Evolutionary conservation across 2,113 vertebrate species (phyloP), one percentile per base, ranked within the genome.

Genomic region (Cyprinodon variegatus): DNA sequence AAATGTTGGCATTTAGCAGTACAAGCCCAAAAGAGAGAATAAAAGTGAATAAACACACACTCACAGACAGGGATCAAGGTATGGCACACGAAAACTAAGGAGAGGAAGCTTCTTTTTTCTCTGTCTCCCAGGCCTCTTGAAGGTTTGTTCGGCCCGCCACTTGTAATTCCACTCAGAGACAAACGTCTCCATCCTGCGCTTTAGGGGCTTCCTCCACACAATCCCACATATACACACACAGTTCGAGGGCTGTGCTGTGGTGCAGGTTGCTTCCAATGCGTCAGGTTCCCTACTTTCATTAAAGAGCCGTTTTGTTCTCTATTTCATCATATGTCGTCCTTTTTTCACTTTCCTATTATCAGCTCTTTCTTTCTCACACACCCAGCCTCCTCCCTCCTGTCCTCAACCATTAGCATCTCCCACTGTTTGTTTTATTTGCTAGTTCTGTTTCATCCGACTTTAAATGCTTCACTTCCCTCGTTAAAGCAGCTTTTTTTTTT

Each of bases 151-250:
- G 45, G 78, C 70, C 85, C 79, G 75, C 90, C 92, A 91, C 92
- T 92, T 91, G 90, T 89, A 88, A 93, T 93, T 93, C 89, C 88
- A 90, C 91, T 93, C 90, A 90, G 89, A 92, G 89, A 90, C 85
- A 86, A 93, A 87, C 83, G 83, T 87, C 85, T 88, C 87, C 83
- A 77, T 91, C 77, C 89, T 89, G 77, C 50, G 46, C 81, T 81
- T 70, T 83, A 80, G 76, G 81, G 80, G 82, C 82, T 88, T 90
- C 84, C 77, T 68, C 81, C 76, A 70, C 72, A 73, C 71, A 71
- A 64, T 2, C 50, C 50, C 7, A 20, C 50, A 66, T 67, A 59
- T 38, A 43, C 53, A 65, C 69, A 68, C 46, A 57, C 57, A 22
- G 67, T 20, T 29, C 3, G 14, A 69, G 13, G 66, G 63, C 59